Evolutionary conservation across 2,797 vertebrate genomes (phyloP).

Genomic region (Alexandromys oeconomus): DNA sequence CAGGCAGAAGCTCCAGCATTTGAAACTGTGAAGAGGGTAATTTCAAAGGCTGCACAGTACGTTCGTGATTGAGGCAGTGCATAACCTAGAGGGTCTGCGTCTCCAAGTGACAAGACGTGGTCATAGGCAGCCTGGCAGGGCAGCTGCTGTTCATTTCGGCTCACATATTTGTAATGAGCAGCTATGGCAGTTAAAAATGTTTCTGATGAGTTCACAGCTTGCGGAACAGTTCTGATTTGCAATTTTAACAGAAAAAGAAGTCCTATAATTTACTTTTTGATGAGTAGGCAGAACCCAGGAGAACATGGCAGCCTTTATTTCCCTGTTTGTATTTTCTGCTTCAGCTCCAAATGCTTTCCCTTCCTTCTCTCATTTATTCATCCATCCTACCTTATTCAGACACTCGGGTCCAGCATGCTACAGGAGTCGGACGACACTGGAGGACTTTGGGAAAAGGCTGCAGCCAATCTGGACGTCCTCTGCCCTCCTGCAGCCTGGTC

Average conservation of each 20-base stretch:
- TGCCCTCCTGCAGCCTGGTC: accelerated
- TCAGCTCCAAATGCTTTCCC: background rate
- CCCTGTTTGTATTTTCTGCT: background rate
- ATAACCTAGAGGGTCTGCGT: background rate
- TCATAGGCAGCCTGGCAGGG: constrained; percentile 3
- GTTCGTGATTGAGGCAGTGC: background rate
- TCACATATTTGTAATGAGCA: constrained; percentile 54
- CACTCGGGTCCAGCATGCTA: background rate
- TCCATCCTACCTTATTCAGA: background rate
- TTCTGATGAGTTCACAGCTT: constrained; percentile 61
- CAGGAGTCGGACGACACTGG: too few species aligned
- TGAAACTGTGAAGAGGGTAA: constrained; percentile 63
- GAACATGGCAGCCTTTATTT: background rate
- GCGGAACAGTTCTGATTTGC: constrained; percentile 20
- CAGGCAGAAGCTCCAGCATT: constrained; percentile 68
- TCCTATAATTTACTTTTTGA: background rate
- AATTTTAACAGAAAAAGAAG: constrained; percentile 47
- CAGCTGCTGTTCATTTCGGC: constrained; percentile 54
- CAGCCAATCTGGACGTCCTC: background rate
- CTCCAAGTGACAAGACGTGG: background rate
- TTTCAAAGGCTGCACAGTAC: constrained; percentile 56
- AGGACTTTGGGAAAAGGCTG: background rate
- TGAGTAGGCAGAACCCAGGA: background rate
- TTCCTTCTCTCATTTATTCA: background rate
- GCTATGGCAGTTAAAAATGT: background rate